These are phyloP conservation scores for Nansenia antarctica DNA, from an alignment of 2,113 vertebrate genomes.

Conservation along the genomic window DNA sequence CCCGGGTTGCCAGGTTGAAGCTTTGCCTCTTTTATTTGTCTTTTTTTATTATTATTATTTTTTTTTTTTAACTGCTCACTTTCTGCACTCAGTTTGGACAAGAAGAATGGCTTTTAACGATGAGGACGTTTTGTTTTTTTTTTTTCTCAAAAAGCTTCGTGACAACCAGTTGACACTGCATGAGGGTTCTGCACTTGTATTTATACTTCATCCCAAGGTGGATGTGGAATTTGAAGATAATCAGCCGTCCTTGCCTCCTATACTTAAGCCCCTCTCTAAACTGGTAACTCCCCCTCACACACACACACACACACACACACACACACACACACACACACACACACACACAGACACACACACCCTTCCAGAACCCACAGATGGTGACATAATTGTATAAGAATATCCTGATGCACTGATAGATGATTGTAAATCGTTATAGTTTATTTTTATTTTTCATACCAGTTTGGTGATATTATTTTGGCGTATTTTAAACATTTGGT, in stretches of 20 bases:
- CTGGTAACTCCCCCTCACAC: too few species aligned
- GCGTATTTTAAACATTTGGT: slow-evolving; percentile 24
- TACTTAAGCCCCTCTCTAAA: too few species aligned
- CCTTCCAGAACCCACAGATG: not conserved
- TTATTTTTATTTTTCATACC: not conserved
- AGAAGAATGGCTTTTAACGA: not conserved
- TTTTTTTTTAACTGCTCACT: not conserved
- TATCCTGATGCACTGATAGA: not conserved
- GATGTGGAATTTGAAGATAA: too few species aligned
- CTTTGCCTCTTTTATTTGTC: not conserved
- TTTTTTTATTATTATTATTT: not conserved
- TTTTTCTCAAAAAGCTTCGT: too few species aligned
- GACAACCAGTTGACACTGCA: not conserved
- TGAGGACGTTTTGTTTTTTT: too few species aligned
- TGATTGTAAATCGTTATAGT: too few species aligned
- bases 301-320: too few species aligned
- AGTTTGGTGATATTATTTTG: not conserved
- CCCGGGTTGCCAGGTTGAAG: slow-evolving; percentile 39
- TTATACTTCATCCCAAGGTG: not conserved
- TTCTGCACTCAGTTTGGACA: not conserved
- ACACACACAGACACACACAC: not conserved
- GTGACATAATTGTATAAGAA: not conserved
- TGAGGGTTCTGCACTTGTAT: not conserved
- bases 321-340: too few species aligned
- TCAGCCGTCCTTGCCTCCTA: too few species aligned